Percentiles rank a stretch among this genome's conserved stretches.
phyloP scores from a whole-genome alignment of 92 coral and sea anemone species.

The Anthopleura xanthogrammica region DNA sequence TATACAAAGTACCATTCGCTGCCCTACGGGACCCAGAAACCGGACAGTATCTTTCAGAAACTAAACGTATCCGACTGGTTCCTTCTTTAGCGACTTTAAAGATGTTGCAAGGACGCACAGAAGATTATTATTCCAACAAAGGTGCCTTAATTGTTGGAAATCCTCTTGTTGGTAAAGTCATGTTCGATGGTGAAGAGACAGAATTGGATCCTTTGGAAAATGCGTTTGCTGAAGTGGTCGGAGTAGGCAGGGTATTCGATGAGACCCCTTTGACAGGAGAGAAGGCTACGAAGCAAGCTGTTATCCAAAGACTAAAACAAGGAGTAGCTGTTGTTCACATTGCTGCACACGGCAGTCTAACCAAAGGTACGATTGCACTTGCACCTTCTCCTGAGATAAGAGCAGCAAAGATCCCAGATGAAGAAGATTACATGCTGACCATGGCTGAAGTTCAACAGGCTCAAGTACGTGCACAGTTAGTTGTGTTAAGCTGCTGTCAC shows the following conservation, averaged over 20 bases:
- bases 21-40: conserved; percentile 19
- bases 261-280: not conserved
- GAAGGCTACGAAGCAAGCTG: too few species aligned
- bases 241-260: not conserved
- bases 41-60: conserved; percentile 15
- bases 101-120: not conserved
- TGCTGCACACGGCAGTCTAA: too few species aligned
- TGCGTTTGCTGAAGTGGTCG: conserved; percentile 1
- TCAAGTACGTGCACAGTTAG: too few species aligned
- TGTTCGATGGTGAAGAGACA: conserved; percentile 1
- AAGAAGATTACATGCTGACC: too few species aligned
- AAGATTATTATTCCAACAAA: not conserved
- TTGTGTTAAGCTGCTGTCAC: too few species aligned
- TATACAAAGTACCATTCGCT: conserved; percentile 25
- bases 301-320: too few species aligned
- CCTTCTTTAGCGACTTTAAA: conserved; percentile 25
- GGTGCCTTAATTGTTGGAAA: conserved; percentile 11
- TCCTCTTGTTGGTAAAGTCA: conserved; percentile 20
- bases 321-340: too few species aligned
- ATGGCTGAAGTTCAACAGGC: too few species aligned
- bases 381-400: too few species aligned
- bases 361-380: too few species aligned
- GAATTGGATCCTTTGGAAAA: not conserved
- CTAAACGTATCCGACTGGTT: conserved; percentile 16
- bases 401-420: too few species aligned